Base-by-base conservation (phyloP, 2,888 invertebrate species). In the Danaus chrysippus region DNA sequence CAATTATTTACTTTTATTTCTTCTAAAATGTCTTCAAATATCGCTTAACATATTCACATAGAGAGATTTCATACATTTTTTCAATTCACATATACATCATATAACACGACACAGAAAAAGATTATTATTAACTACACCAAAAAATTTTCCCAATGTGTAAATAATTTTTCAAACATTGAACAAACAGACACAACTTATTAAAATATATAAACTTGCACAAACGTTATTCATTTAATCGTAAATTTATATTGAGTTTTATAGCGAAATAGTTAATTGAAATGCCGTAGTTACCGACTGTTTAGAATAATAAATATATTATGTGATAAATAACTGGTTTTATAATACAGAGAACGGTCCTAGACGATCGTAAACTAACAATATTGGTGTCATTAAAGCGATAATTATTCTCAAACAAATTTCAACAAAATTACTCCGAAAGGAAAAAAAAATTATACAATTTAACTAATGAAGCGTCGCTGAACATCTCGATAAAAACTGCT, bases 211-310 rank as follows among this genome's bases (percentile, higher is more conserved):
- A 34, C 23, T 34, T 34, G 46, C 9, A n/a, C 46, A n/a, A 49
- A 17, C 17, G 10, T 49, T 17, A 49, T 17, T 17, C 9, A 49
- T 49, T 12, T 15, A 49, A 49, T 17, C 17, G 17, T 49, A 49
- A 49, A 49, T 49, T 49, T 49, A 49, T 49, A 49, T 49, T 49
- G 49, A 49, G 17, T 49, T 79, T 82, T 81, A 81, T 80, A 74
- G 72, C 73, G 59, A 54, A 61, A 55, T 75, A 72, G 78, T 79
- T 79, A 83, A 83, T 83, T 81, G 76, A 77, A 79, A 76, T 74
- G 71, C 74, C 71, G 74, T 75, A 70, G 69, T 66, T 71, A 70
- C 64, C 68, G 64, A 59, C 64, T 64, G 60, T 67, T 66, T 17
- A 17, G 17, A 17, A 49, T 49, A 49, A 49, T 49, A 10, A 49